Evolutionary conservation across 2,888 invertebrate genomes (phyloP).

Genomic region (Pollenia griseotomentosa): DNA sequence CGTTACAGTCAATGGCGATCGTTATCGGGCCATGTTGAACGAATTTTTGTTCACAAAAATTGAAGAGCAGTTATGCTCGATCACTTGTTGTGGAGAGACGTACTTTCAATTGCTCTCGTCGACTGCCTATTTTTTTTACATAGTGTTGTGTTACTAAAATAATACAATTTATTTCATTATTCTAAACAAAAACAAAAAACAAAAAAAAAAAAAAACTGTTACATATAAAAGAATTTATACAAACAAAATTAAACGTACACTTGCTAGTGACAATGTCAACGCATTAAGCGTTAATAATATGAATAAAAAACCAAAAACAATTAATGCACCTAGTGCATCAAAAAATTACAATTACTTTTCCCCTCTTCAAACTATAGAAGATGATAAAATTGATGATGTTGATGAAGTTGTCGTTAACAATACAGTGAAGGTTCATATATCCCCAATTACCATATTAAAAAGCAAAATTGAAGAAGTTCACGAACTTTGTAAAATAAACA

Average conservation of each 20-base stretch:
- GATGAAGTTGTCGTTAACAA: constrained; percentile 3
- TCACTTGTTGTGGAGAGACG: not conserved
- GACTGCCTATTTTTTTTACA: not conserved
- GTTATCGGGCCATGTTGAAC: too few species aligned
- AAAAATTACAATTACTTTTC: not conserved
- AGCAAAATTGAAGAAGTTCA: constrained; percentile 4
- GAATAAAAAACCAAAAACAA: constrained; percentile 32
- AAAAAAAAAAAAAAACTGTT: not conserved
- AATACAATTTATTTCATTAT: not conserved
- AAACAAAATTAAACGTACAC: constrained; percentile 22
- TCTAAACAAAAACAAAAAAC: constrained; percentile 12
- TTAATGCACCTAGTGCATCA: constrained; percentile 8
- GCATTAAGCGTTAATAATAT: constrained; percentile 22
- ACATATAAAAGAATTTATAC: constrained; percentile 16
- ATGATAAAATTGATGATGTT: not conserved
- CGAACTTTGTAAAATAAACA: not conserved
- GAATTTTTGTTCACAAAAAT: too few species aligned
- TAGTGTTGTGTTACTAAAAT: not conserved
- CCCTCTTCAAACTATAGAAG: not conserved
- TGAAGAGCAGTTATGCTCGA: too few species aligned
- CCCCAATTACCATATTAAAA: constrained; percentile 4
- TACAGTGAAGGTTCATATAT: not conserved
- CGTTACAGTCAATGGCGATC: too few species aligned
- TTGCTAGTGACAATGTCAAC: constrained; percentile 27
- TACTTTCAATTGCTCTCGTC: not conserved